Evolutionary conservation across 2,113 vertebrate genomes (phyloP).

Genomic region (Ariopsis seemanni): DNA sequence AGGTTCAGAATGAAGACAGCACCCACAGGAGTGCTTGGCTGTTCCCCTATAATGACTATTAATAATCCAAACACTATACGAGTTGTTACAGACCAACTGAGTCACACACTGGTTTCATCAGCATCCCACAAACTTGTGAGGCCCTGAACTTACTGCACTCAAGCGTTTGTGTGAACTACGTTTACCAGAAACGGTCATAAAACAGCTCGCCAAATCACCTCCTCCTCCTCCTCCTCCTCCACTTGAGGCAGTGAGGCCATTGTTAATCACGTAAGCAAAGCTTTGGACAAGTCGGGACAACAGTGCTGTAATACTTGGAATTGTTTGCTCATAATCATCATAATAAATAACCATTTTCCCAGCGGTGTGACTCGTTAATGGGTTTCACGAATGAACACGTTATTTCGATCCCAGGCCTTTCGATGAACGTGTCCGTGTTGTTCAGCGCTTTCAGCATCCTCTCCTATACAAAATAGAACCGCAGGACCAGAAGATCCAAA

Average conservation of each 20-base stretch:
- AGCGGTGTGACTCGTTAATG: not conserved
- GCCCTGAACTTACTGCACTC: constrained; percentile 26
- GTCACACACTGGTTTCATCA: constrained; percentile 62
- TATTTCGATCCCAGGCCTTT: not conserved
- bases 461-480: not conserved
- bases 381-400: not conserved
- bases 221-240: not conserved
- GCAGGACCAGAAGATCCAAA: constrained; percentile 28
- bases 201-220: not conserved
- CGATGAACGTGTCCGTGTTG: not conserved
- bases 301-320: constrained; percentile 22
- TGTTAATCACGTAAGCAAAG: not conserved
- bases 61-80: constrained; percentile 59
- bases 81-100: constrained; percentile 59
- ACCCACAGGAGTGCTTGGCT: constrained; percentile 48
- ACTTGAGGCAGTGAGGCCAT: not conserved
- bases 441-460: not conserved
- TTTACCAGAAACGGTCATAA: constrained; percentile 26
- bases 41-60: constrained; percentile 59
- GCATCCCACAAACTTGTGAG: constrained; percentile 25
- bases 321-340: not conserved
- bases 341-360: not conserved
- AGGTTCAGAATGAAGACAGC: constrained; percentile 45
- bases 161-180: constrained; percentile 24
- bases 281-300: not conserved